These are phyloP conservation scores for Montipora foliosa DNA, from an alignment of 64 coral and sea anemone species.

Conservation along the genomic window DNA sequence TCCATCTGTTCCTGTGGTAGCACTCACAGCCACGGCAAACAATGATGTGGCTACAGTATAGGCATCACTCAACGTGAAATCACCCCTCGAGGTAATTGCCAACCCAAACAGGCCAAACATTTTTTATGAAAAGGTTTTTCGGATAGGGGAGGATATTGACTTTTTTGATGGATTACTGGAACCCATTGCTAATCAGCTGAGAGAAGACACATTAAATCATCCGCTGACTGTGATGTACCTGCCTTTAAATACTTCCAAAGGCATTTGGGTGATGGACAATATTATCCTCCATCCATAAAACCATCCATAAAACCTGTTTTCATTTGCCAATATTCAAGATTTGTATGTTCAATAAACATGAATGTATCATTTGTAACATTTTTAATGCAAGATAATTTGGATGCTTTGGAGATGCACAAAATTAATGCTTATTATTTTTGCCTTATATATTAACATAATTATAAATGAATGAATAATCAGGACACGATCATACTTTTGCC, in stretches of 20 bases:
- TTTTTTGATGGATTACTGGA: neutral
- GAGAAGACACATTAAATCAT: neutral
- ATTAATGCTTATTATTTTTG: no score
- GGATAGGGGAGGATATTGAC: conserved; percentile 18
- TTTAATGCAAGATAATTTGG: no score
- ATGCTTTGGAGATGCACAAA: no score
- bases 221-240: conserved; percentile 67
- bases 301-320: no score
- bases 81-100: conserved; percentile 5
- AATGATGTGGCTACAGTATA: conserved; percentile 9
- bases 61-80: conserved; percentile 40
- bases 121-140: neutral
- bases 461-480: no score
- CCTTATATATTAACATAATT: no score
- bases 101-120: neutral
- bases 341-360: no score
- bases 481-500: no score
- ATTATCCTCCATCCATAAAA: conserved; percentile 27
- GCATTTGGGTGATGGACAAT: conserved; percentile 8
- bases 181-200: conserved; percentile 43
- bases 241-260: conserved; percentile 59
- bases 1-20: conserved; percentile 41
- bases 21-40: conserved; percentile 56
- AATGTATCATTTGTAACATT: no score
- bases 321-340: no score